A percentile compares a stretch with the other conserved stretches of the same genome.
Conservation (phyloP, 2,113 vertebrate species). For the Onychostoma macrolepis region DNA sequence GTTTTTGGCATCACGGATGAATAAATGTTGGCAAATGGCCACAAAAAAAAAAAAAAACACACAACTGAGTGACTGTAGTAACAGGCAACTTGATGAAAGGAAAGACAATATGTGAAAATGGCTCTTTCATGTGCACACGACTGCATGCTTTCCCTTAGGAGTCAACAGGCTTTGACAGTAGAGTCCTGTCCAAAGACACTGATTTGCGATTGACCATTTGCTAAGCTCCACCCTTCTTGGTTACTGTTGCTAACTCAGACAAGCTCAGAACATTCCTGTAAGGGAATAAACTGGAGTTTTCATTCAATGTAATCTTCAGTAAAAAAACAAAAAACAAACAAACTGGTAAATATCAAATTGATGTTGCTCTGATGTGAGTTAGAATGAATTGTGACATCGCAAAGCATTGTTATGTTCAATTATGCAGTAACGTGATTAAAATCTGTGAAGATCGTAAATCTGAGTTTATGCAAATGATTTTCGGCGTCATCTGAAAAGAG, state of each 20-base stretch:
- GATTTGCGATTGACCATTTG: neutral
- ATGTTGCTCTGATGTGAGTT: neutral
- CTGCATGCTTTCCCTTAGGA: neutral
- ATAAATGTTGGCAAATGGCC: conserved; percentile 42
- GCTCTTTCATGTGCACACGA: neutral
- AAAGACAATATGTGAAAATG: neutral
- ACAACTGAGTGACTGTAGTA: conserved; percentile 43
- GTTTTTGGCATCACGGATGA: conserved; percentile 40
- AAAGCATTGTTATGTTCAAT: neutral
- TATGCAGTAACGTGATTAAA: neutral
- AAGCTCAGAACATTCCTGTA: neutral
- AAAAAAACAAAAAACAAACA: no score
- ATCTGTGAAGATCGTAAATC: neutral
- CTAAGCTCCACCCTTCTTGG: neutral
- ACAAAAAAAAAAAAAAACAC: conserved; percentile 20
- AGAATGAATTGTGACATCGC: neutral
- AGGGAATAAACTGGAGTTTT: neutral
- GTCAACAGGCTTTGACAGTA: neutral
- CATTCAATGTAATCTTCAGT: neutral
- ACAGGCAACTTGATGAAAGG: conserved; percentile 27
- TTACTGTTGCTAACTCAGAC: neutral
- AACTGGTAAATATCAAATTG: neutral
- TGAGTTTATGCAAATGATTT: neutral
- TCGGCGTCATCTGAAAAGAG: neutral
- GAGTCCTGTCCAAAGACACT: neutral